Evolutionary conservation across 1,140 invertebrate genomes (phyloP), one percentile per base, ranked within the genome.

Genomic region (Drosophila trapezifrons): DNA sequence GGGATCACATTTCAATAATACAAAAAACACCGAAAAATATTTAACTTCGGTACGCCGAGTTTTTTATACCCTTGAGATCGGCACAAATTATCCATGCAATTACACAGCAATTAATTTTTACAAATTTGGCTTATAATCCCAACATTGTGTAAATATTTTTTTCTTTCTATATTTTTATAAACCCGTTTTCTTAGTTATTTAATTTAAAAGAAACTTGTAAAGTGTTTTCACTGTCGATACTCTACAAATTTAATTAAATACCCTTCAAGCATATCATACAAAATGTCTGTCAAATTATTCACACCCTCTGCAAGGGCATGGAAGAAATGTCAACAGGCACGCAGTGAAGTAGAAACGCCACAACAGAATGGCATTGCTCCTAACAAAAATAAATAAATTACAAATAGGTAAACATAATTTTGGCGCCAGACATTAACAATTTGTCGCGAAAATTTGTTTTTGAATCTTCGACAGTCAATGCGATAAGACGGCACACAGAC

Each of bases 391-490:
- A 49, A 42, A 40, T n/a, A 45, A 38, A 60, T 32, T 58, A 29
- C 25, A 35, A 29, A 51, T 49, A 65, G 12, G 67, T 60, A 72
- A 72, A 72, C 49, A 75, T 37, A n/a, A 43, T 51, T 51, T 76
- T 76, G 73, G 73, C 73, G 73, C 73, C 73, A 76, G 73, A 22
- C 73, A 46, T 43, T 51, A 42, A 42, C 47, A 77, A 83, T 87
- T 89, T 77, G 83, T 80, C 76, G 79, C 76, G 57, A 87, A 89
- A 77, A 62, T 52, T 65, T 62, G 57, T 38, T 64, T 32, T 64
- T 43, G 18, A n/a, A 60, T n/a, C 25, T 70, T 38, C 4, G 9
- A 2, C 17, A 71, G 49, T 47, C 12, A 18, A 49, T 35, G 27
- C 49, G 69, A 72, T 72, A 71, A 72, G 66, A 58, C 18, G 12